phyloP scores from a whole-genome alignment of 2,113 vertebrate genomes.

The Piaya cayana region DNA sequence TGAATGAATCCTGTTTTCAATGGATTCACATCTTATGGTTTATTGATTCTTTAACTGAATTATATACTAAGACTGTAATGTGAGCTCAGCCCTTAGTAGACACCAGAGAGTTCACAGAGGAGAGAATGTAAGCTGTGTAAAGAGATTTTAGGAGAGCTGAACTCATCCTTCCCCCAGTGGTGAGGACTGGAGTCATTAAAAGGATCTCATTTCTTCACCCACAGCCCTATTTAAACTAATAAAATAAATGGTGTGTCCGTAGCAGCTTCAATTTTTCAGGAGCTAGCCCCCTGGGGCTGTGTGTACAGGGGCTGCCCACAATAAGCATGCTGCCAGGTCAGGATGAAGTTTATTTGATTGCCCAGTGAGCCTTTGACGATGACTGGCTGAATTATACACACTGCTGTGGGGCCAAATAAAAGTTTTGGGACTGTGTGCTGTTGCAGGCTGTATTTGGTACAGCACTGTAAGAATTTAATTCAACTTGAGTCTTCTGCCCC shows the following conservation, averaged over 20 bases:
- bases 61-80: not conserved
- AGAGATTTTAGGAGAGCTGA: not conserved
- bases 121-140: not conserved
- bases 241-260: not conserved
- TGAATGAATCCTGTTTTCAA: slow-evolving; percentile 42
- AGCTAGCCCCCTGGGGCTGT: not conserved
- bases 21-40: slow-evolving; percentile 19
- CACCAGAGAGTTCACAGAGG: not conserved
- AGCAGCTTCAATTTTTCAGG: not conserved
- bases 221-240: not conserved
- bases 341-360: not conserved
- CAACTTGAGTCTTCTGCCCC: not conserved
- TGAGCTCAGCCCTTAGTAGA: not conserved
- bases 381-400: not conserved
- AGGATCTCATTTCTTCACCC: not conserved
- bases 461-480: not conserved
- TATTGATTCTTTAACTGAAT: slow-evolving; percentile 49
- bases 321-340: not conserved
- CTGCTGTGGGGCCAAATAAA: slow-evolving; percentile 8
- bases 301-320: not conserved
- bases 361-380: not conserved
- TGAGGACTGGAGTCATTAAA: not conserved
- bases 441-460: not conserved
- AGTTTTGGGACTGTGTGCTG: not conserved
- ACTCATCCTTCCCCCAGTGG: not conserved